Evolutionary conservation across 2,113 vertebrate genomes (phyloP).

Genomic region (Catharus bicknelli): DNA sequence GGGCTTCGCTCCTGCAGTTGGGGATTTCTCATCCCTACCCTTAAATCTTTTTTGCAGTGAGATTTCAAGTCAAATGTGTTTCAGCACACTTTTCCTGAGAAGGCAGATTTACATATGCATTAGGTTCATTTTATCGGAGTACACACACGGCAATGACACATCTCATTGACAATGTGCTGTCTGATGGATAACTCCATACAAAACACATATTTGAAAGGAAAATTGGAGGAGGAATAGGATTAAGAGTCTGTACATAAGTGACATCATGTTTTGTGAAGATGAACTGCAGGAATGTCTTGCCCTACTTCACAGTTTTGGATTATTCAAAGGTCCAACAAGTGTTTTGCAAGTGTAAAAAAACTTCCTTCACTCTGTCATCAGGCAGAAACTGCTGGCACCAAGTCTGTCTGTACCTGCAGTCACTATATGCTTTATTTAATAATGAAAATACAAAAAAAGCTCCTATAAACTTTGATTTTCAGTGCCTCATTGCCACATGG

Average conservation of each 20-base stretch:
- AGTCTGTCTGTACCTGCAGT: not conserved
- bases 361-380: not conserved
- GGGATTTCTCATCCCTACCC: slow-evolving; percentile 45
- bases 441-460: not conserved
- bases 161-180: slow-evolving; percentile 68
- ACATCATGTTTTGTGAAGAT: slow-evolving; percentile 27
- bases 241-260: slow-evolving; percentile 28
- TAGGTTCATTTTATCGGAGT: slow-evolving; percentile 72
- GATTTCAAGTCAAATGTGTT: slow-evolving; percentile 68
- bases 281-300: not conserved
- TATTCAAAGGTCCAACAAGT: slow-evolving; percentile 42
- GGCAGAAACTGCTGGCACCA: not conserved
- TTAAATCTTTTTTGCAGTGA: slow-evolving; percentile 54
- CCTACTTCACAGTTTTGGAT: slow-evolving; percentile 31
- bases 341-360: not conserved
- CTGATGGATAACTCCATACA: slow-evolving; percentile 68
- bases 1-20: not conserved
- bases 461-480: not conserved
- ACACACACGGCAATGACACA: slow-evolving; percentile 67
- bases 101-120: slow-evolving; percentile 76
- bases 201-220: slow-evolving; percentile 65
- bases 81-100: slow-evolving; percentile 63
- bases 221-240: slow-evolving; percentile 70
- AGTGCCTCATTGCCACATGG: not conserved
- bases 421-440: not conserved